Evolutionary conservation across 2,113 vertebrate genomes (phyloP).

Genomic region (Mobula birostris): DNA sequence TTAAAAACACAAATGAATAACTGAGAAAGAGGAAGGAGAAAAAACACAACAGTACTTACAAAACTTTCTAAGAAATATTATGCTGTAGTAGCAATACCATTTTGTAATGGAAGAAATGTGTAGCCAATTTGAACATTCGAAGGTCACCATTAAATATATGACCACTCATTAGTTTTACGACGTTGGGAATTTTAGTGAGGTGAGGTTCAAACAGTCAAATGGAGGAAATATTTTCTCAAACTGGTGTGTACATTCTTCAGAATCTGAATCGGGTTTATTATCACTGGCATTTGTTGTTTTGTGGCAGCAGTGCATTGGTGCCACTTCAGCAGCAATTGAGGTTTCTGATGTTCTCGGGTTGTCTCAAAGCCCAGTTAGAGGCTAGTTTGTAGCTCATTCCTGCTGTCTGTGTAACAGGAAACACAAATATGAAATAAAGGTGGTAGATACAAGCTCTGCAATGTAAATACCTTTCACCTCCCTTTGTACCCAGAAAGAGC

Average conservation of each 20-base stretch:
- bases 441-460: too few relatives aligned
- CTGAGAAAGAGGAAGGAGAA: not conserved
- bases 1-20: too few relatives aligned
- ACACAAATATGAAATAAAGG: not conserved
- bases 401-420: not conserved
- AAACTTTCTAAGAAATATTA: not conserved
- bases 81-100: not conserved
- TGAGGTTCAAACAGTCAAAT: not conserved
- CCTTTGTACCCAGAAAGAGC: not conserved
- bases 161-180: not conserved
- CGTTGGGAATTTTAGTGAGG: not conserved
- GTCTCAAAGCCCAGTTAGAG: not conserved
- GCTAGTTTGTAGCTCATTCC: not conserved
- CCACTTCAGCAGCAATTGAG: not conserved
- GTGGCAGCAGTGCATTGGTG: not conserved
- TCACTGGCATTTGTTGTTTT: too few relatives aligned
- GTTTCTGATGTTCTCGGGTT: not conserved
- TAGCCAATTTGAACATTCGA: not conserved
- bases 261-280: too few relatives aligned
- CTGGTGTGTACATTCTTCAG: too few relatives aligned
- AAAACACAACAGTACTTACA: not conserved
- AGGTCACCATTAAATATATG: not conserved
- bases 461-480: not conserved
- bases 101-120: not conserved
- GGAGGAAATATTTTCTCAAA: not conserved